Percentiles rank a stretch among this genome's conserved stretches.
Evolutionary conservation across 2,797 vertebrate species (phyloP).

Genomic region (Smutsia temminckii): DNA sequence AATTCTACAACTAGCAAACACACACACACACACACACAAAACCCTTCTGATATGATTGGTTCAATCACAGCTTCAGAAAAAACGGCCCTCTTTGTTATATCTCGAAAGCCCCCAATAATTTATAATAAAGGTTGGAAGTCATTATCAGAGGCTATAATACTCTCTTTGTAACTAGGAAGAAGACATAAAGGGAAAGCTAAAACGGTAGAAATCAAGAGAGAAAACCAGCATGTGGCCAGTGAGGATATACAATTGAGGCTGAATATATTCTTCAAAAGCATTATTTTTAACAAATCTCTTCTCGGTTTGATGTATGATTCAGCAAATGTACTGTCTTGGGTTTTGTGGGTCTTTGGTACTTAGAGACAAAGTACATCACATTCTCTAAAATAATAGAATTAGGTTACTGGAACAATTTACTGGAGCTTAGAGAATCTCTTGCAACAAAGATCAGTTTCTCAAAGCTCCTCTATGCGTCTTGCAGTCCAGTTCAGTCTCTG

Average conservation of each 20-base stretch:
- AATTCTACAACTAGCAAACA: constrained; percentile 49
- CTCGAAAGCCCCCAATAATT: constrained; percentile 58
- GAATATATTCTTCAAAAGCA: constrained; percentile 68
- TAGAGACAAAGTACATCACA: constrained; percentile 32
- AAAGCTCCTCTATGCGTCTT: constrained; percentile 42
- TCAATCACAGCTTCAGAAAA: constrained; percentile 38
- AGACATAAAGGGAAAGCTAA: constrained; percentile 63
- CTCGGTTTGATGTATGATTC: constrained; percentile 68
- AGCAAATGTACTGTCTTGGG: constrained; percentile 59
- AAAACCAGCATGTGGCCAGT: constrained; percentile 59
- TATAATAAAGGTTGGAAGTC: constrained; percentile 63
- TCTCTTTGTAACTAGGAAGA: constrained; percentile 57
- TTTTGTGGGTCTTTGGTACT: constrained; percentile 45
- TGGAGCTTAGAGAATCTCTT: constrained; percentile 50
- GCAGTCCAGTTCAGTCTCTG: constrained; percentile 57
- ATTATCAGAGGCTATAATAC: constrained; percentile 67
- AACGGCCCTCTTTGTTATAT: constrained; percentile 58
- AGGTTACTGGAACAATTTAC: constrained; percentile 57
- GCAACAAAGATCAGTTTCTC: constrained; percentile 23
- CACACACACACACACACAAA: background rate
- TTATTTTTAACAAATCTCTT: constrained; percentile 69
- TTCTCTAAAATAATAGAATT: constrained; percentile 67
- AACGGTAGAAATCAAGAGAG: constrained; percentile 70
- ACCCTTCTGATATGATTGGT: constrained; percentile 19
- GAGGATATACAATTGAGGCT: constrained; percentile 68